Base-by-base conservation (phyloP, 2,888 invertebrate genomes). In the Hipparchia sbordonii region DNA sequence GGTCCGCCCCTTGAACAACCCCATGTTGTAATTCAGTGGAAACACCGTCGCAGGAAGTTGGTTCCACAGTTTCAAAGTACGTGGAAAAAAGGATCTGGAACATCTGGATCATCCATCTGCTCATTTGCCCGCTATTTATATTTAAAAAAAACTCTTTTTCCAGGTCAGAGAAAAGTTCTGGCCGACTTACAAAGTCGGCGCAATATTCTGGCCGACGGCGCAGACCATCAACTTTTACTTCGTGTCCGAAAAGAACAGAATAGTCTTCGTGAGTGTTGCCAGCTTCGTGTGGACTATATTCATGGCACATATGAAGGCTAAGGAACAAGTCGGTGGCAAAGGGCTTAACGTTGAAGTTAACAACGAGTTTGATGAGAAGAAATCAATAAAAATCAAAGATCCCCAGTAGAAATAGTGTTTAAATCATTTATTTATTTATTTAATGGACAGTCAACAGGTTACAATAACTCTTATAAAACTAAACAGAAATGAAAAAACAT, bases 271-370 rank as follows among this genome's bases (percentile, higher is more conserved):
- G 0, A 96, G 96, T 78, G 87, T 94, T 0, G 96, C 96, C 73
- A 97, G 97, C 83, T 95, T 97, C 72, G 86, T 96, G 51, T 97
- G 97, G 97, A 96, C 97, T 0, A 95, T 96, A 13, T 97, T 96
- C 83, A 91, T 97, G 76, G 96, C 97, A 0, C 97, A 97, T 78
- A 96, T 97, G 95, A 97, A 97, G 70, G 85, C 85, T 0, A 86
- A 82, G 45, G 79, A 82, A 13, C 66, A 71, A 12, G 59, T 54
- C 23, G 13, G 13, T 9, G 67, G 23, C 2, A 2, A 57, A 57
- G 23, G 23, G 2, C 13, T 2, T 57, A 13, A 3, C 7, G 56
- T 56, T 7, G 7, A 57, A 2, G 12, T 12, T 5, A 4, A 57
- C 0, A 12, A 54, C 12, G 52, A 57, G 8, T 12, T 12, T n/a